Evolutionary conservation across 2,797 vertebrate genomes (phyloP), one percentile per base, ranked within the genome.

Genomic region (Parambassis ranga): DNA sequence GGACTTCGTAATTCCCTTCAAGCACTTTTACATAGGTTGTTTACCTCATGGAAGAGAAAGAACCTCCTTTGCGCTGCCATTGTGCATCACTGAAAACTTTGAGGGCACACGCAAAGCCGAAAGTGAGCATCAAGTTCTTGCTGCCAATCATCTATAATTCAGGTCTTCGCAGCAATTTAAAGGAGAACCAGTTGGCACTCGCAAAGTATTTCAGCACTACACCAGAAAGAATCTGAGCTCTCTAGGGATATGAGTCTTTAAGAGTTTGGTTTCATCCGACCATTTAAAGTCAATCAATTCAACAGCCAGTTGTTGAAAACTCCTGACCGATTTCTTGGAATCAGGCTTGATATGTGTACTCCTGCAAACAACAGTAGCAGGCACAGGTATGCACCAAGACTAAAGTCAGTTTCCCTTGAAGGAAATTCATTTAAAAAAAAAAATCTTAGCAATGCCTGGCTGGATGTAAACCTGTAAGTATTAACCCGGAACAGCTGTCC

Each of bases 401-500:
- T 50, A 37, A 71, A 66, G 60, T 71, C 41, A 35, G 31, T 62
- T 63, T 71, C 38, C 57, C 65, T 71, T 65, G 35, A 85, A 81
- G 81, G 63, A 80, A 82, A 71, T 67, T 37, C 32, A 60, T 77
- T 58, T 19, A 20, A 52, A 82, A 59, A 64, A 71, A 62, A 59
- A 64, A 71, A 62, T 62, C 56, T 51, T 71, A 62, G 69, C 65
- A 71, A 70, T 50, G 73, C 66, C 60, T 85, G 70, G 60, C 65
- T 78, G 58, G 71, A 89, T 66, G 68, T 79, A 85, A 90, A 85
- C 84, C 84, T 86, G 67, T 65, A 89, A 88, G 79, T 65, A 88
- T 90, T 91, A 90, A 90, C 91, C 91, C 71, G 71, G 84, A 91
- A 83, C 87, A 90, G 83, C 87, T 79, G 85, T 87, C 84, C 69